Evolutionary conservation across 1,140 invertebrate genomes (phyloP), one percentile per base, ranked within the genome.

Genomic region (Temnothorax nylanderi): DNA sequence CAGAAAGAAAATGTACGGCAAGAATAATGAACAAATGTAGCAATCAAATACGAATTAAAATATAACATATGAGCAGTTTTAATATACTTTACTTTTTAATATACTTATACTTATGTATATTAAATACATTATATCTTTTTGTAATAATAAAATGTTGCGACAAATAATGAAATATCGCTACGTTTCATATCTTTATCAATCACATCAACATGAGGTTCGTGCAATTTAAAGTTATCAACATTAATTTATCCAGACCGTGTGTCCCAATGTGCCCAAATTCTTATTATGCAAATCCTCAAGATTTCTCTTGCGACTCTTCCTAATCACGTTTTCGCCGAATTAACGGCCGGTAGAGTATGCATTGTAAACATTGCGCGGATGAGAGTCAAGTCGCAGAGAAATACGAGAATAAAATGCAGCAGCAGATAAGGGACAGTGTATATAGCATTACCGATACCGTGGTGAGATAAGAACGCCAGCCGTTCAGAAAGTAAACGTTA

Each of bases 371-470:
- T 16, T 16, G n/a, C 16, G 56, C 8, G 37, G 51, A 71, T 77
- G 47, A 56, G 34, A 56, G 13, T 18, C 64, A n/a, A 41, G 37
- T 41, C 37, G 37, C 34, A 21, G n/a, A 26, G 77, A 71, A 71
- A 71, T 71, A 81, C 6, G 64, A 81, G 44, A 80, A 60, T 34
- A 44, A 71, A 81, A 81, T 58, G 37, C 37, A 16, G 16, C 37
- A 16, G 16, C 64, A 58, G 64, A 81, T 71, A 81, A 81, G 37
- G 6, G 10, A 56, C 49, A 44, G 16, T 16, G 37, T 34, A 13
- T 81, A 54, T 81, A 54, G 37, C 11, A 71, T 81, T 71, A 81
- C 78, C 51, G 64, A 80, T 51, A 78, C 13, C 44, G 6, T 37
- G 18, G 13, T 11, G 6, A 71, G 78, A 81, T 81, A 81, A 81